Evolutionary conservation across 2,797 vertebrate species (phyloP).

Genomic region (Thamnophis elegans): DNA sequence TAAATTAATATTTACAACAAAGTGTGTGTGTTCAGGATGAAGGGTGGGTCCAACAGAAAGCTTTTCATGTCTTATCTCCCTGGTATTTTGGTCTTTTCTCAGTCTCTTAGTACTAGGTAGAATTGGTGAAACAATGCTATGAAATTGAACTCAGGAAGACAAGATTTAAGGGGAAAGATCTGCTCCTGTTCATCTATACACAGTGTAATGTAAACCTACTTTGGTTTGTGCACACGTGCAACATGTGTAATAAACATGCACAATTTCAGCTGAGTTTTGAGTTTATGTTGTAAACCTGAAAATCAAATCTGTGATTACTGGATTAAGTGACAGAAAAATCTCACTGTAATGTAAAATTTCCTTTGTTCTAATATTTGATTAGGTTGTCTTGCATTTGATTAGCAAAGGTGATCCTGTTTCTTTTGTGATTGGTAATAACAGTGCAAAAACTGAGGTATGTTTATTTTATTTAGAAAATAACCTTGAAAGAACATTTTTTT

Average conservation of each 20-base stretch:
- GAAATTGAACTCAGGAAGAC: background rate
- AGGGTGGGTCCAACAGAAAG: background rate
- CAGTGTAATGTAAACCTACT: background rate
- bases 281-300: background rate
- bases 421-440: background rate
- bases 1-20: background rate
- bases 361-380: conserved; percentile 3
- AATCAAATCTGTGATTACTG: background rate
- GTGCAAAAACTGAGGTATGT: background rate
- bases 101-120: background rate
- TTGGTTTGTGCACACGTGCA: background rate
- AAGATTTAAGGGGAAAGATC: background rate
- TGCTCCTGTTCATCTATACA: background rate
- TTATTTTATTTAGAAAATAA: conserved; percentile 46
- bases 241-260: background rate
- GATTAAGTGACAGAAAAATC: background rate
- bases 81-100: background rate
- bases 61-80: background rate
- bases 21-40: background rate
- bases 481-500: conserved; percentile 52
- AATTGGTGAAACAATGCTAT: background rate
- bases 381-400: background rate
- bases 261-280: background rate
- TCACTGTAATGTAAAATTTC: background rate
- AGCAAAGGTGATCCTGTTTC: background rate